A percentile compares a stretch with the other conserved stretches of the same genome.
Conservation (phyloP, 2,797 vertebrate species). For the Premnoplex brunnescens region DNA sequence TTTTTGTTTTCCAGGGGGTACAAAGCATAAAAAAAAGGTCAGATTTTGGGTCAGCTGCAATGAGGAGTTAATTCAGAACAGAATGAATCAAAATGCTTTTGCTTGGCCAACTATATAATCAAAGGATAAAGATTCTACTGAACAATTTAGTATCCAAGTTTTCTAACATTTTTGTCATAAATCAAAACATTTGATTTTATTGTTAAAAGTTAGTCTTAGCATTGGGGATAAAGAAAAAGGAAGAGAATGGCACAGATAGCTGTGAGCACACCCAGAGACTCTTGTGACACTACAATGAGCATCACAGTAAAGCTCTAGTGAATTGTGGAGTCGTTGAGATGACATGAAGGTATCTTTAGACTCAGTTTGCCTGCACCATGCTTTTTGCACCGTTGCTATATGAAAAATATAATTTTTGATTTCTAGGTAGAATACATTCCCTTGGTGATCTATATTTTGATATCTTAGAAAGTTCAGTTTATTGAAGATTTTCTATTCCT, state of each 20-base stretch:
- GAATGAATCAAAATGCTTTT: conserved; percentile 58
- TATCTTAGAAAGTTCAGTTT: conserved; percentile 26
- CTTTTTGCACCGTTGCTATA: not conserved
- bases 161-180: conserved; percentile 22
- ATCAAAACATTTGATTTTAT: conserved; percentile 54
- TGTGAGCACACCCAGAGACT: not conserved
- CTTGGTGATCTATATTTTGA: not conserved
- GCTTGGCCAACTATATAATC: conserved; percentile 40
- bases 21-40: conserved; percentile 39
- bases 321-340: not conserved
- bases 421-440: not conserved
- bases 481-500: conserved; percentile 1
- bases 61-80: conserved; percentile 33
- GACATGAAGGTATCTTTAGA: not conserved
- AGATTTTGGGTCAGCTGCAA: conserved; percentile 37
- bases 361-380: not conserved
- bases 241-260: not conserved
- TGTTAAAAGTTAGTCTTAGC: conserved; percentile 19
- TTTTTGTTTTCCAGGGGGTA: conserved; percentile 60
- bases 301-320: not conserved
- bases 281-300: not conserved
- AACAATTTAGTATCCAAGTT: conserved; percentile 35
- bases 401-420: not conserved
- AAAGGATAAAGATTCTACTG: conserved; percentile 48
- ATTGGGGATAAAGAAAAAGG: not conserved